Percentiles rank a stretch among this genome's conserved stretches.
phyloP scores from a whole-genome alignment of 1,140 invertebrate species.

The Coenobita brevimanus region DNA sequence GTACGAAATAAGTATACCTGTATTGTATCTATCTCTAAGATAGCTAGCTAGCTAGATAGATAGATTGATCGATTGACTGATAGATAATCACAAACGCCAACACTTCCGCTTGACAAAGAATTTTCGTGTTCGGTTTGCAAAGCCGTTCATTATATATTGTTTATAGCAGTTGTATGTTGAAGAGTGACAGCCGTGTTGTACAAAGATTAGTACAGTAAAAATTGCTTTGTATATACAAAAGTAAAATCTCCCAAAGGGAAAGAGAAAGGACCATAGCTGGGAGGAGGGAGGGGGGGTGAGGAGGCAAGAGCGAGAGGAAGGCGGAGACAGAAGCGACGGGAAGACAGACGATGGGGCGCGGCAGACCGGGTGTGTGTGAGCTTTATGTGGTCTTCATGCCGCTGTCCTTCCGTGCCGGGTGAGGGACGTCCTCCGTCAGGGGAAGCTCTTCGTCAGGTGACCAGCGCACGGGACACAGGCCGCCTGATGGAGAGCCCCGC shows the following conservation, averaged over 20 bases:
- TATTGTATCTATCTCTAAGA: too few relatives aligned
- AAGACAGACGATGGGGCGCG: neutral
- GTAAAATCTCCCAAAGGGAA: neutral
- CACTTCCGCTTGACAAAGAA: too few relatives aligned
- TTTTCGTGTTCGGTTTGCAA: too few relatives aligned
- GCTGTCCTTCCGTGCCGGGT: conserved; percentile 30
- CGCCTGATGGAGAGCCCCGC: conserved; percentile 42
- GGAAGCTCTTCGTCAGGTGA: conserved; percentile 52
- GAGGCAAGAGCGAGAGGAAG: neutral
- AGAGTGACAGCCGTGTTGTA: too few relatives aligned
- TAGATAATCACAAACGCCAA: too few relatives aligned
- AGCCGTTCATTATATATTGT: too few relatives aligned
- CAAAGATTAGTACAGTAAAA: too few relatives aligned
- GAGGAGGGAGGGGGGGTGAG: neutral
- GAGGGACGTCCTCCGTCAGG: conserved; percentile 46
- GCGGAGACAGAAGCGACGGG: neutral
- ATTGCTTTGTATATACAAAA: too few relatives aligned
- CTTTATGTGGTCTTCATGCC: conserved; percentile 7
- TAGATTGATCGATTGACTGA: too few relatives aligned
- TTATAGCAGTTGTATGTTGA: too few relatives aligned
- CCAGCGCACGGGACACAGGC: conserved; percentile 17
- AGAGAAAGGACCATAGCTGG: neutral
- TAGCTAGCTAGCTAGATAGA: too few relatives aligned
- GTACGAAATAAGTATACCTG: too few relatives aligned
- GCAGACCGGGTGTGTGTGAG: neutral